Evolutionary conservation across 2,797 vertebrate species (phyloP), one percentile per base, ranked within the genome.

Genomic region (Chiloscyllium punctatum): DNA sequence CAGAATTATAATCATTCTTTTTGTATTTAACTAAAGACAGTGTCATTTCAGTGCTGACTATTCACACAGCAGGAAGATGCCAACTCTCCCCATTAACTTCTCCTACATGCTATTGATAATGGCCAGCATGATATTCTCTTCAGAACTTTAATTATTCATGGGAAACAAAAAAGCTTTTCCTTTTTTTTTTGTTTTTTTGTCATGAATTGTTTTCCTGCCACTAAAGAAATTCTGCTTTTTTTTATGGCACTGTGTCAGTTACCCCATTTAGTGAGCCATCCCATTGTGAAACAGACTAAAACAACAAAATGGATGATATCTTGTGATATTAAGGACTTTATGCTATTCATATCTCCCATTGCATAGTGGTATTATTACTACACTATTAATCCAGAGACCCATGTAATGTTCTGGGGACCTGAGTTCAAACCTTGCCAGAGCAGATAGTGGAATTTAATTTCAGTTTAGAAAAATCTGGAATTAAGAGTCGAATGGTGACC

Each of bases 31-130:
- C 82, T 95, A 48, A 88, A 91, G 66, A 53, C 62, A 72, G 53
- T 71, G 72, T 94, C 68, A 94, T 16, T 37, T 74, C 42, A 48
- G 37, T 72, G 42, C 82, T 87, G 42, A 53, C 48, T 53, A 71
- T 72, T 51, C 37, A 66, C 68, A 95, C 57, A 95, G 68, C 95
- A 95, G 84, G 66, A 69, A 68, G 84, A 95, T 25, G 62, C 84
- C 68, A 37, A 18, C 25, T 62, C 8, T 95, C 27, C 57, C 84
- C 95, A 72, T 72, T 95, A 95, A 95, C 62, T 27, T 72, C 84
- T 95, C 66, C 95, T 95, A 66, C 84, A 71, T 21, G 13, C 42
- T 87, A 51, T 6, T 90, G 84, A 95, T 90, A 88, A 95, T 84
- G 21, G 37, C 62, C 37, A 48, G 30, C 37, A 90, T 87, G 27